These are phyloP conservation scores for Operophtera brumata DNA, from an alignment of 2,888 invertebrate genomes.

Conservation along the genomic window DNA sequence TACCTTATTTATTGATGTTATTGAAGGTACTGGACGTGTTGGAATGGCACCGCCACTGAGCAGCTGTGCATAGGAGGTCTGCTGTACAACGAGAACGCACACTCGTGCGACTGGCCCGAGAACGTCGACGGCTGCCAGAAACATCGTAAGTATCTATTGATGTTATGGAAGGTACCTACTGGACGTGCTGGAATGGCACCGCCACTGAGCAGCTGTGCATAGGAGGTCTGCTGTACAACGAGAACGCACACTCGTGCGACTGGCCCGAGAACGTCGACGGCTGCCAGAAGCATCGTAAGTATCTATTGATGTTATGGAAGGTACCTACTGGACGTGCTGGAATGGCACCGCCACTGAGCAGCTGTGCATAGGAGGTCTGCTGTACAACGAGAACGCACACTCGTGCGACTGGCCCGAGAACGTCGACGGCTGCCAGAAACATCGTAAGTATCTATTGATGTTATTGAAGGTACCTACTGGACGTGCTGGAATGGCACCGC, in stretches of 20 bases:
- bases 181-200: slow-evolving; percentile 98
- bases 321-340: slow-evolving; percentile 98
- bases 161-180: no score
- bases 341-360: slow-evolving; percentile 96
- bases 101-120: slow-evolving; percentile 97
- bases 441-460: slow-evolving; percentile 89
- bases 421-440: slow-evolving; percentile 95
- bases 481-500: slow-evolving; percentile 97
- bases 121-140: slow-evolving; percentile 96
- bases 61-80: slow-evolving; percentile 95
- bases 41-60: slow-evolving; percentile 96
- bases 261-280: slow-evolving; percentile 97
- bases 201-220: slow-evolving; percentile 95
- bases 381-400: slow-evolving; percentile 94
- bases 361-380: slow-evolving; percentile 93
- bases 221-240: slow-evolving; percentile 94
- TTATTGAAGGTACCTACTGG: no score
- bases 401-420: slow-evolving; percentile 97
- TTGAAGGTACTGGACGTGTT: slow-evolving; percentile 91
- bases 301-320: background rate
- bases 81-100: slow-evolving; percentile 93
- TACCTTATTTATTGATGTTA: no score
- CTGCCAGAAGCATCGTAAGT: slow-evolving; percentile 95
- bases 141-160: slow-evolving; percentile 90
- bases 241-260: slow-evolving; percentile 94